Evolutionary conservation across 2,797 vertebrate species (phyloP).

Genomic region (Cetoscarus ocellatus): DNA sequence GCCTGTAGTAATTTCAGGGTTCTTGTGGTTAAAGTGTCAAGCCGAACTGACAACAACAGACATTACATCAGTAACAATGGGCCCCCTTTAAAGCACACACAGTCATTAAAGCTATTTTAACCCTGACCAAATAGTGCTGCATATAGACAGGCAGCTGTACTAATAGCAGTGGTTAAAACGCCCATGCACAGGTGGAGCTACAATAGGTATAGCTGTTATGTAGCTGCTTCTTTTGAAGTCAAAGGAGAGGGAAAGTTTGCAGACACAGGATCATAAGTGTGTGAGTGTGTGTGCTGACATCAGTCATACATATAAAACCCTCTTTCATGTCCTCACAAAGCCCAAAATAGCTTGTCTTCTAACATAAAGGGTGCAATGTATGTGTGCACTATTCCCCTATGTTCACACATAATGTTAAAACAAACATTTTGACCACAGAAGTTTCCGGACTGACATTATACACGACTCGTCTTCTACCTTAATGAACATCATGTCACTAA

Average conservation of each 20-base stretch:
- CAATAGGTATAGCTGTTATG: constrained; percentile 66
- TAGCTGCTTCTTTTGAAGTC: constrained; percentile 60
- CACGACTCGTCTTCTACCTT: constrained; percentile 9
- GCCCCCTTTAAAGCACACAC: constrained; percentile 14
- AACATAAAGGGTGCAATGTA: constrained; percentile 24
- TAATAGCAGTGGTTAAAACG: constrained; percentile 52
- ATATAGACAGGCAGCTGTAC: constrained; percentile 71
- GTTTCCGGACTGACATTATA: constrained; percentile 30
- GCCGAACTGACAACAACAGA: constrained; percentile 46
- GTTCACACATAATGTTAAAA: constrained; percentile 11
- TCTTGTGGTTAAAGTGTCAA: background rate
- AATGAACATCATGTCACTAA: constrained; percentile 34
- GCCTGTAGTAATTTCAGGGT: background rate
- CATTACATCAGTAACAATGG: constrained; percentile 45
- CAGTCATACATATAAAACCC: constrained; percentile 41
- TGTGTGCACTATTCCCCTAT: background rate
- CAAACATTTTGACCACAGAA: constrained; percentile 1
- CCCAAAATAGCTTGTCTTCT: constrained; percentile 31
- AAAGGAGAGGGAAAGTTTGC: constrained; percentile 42
- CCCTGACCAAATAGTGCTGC: constrained; percentile 60
- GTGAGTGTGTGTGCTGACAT: constrained; percentile 5
- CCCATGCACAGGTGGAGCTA: constrained; percentile 73
- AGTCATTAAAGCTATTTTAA: constrained; percentile 61
- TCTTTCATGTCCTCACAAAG: constrained; percentile 55
- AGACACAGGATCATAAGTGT: constrained; percentile 35